A percentile compares a stretch with the other conserved stretches of the same genome.
Evolutionary conservation across 2,113 vertebrate genomes (phyloP).

Genomic region (Prochilodus magdalenae): DNA sequence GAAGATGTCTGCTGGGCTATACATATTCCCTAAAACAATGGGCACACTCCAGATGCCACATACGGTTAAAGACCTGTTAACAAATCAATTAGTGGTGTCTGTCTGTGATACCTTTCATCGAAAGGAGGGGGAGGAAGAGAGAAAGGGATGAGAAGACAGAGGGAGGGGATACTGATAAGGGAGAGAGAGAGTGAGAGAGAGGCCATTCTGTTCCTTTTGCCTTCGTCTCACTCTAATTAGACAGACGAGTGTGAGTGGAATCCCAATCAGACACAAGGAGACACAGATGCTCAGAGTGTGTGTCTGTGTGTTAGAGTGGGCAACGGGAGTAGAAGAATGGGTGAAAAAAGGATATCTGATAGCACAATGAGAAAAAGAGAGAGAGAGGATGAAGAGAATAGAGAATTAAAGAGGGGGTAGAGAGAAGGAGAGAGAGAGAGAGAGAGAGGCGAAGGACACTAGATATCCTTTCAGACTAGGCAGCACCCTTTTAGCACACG

Average conservation of each 20-base stretch:
- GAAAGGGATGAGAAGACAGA: conserved; percentile 13
- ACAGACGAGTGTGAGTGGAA: conserved; percentile 72
- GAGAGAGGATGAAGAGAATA: neutral
- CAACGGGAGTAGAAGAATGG: conserved; percentile 3
- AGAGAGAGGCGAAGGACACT: neutral
- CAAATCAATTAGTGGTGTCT: conserved; percentile 71
- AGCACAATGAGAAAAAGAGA: conserved; percentile 17
- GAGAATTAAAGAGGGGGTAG: neutral
- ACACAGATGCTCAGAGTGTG: conserved; percentile 38
- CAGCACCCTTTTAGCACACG: too few species aligned
- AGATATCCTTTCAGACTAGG: too few species aligned
- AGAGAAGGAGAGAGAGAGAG: neutral
- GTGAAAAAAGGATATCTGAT: neutral
- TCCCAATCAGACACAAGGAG: conserved; percentile 58
- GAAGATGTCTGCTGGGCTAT: neutral
- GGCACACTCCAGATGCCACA: conserved; percentile 35
- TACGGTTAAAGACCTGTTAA: conserved; percentile 60
- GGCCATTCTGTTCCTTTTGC: conserved; percentile 65
- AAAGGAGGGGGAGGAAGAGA: conserved; percentile 57
- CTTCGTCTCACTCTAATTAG: conserved; percentile 72
- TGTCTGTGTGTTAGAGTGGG: neutral
- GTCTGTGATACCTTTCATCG: conserved; percentile 60
- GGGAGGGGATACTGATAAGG: conserved; percentile 48
- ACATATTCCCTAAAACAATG: conserved; percentile 33
- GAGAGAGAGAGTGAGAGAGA: conserved; percentile 57